Base-by-base conservation (phyloP, 64 coral and sea anemone species). In the Stylophora pistillata region DNA sequence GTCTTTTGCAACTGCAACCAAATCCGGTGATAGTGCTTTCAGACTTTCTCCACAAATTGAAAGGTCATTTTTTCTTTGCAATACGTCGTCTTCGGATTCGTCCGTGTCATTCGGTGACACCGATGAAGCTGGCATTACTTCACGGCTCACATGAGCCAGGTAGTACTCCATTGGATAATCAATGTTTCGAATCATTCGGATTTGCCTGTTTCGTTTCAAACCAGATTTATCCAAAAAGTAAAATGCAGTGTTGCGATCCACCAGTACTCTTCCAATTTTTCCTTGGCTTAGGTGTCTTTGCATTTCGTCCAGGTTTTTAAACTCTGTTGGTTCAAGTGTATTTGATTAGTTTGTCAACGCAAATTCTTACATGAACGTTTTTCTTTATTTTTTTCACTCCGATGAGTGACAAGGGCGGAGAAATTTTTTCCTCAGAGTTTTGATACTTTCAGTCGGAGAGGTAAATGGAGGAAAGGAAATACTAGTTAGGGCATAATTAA, bases 201-300 rank as follows among this genome's bases (percentile, higher is more conserved):
- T 84, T 27, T 84, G 80, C 18, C 80, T 69, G 61, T 69, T 84
- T 53, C 34, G 32, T 84, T 84, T 68, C 31, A 83, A 61, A 18
- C 60, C 60, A 15, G 79, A 83, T 29, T 69, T 65, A 84, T 63
- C 60, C 9, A 84, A n/a, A 34, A 84, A 84, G 62, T 84, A 23
- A 84, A 84, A 84, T 23, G 80, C 80, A 10, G 80, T 53, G 21
- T 84, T 84, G 25, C 62, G 80, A 29, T 84, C 80, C 80, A 84
- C 80, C 12, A 84, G 60, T 37, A 84, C 79, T 68, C 79, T n/a
- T 65, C 79, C 79, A 31, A 83, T 66, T 5, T 10, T 32, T 17
- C 79, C 79, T 23, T 15, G 9, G 33, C 79, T 83, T 25, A 83
- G 31, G 37, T 66, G 64, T 61, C 10, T 37, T 52, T 83, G 79